These are phyloP conservation scores for Caranx ignobilis DNA, from an alignment of 2,113 vertebrate species.

Conservation along the genomic window DNA sequence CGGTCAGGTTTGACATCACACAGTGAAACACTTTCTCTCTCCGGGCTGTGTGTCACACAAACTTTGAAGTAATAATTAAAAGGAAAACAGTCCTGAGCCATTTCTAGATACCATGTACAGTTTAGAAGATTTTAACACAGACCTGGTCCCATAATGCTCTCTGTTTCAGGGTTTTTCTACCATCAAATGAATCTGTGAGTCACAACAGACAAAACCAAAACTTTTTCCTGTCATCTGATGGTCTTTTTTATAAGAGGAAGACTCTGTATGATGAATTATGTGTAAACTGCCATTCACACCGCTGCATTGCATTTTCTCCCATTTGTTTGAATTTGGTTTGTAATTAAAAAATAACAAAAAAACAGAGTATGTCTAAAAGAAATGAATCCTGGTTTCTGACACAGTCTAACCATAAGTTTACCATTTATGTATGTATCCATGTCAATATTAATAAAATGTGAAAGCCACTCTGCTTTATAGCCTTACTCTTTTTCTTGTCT, in stretches of 20 bases:
- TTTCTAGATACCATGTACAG: conserved; percentile 58
- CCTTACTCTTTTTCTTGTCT: neutral
- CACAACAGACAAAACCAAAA: conserved; percentile 57
- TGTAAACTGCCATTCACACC: conserved; percentile 34
- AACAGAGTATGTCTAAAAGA: conserved; percentile 7
- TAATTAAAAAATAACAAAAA: conserved; percentile 11
- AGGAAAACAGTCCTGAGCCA: conserved; percentile 28
- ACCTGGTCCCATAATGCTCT: conserved; percentile 2
- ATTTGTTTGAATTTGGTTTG: conserved; percentile 37
- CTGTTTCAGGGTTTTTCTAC: conserved; percentile 46
- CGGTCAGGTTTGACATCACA: conserved; percentile 44
- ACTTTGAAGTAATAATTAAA: conserved; percentile 9
- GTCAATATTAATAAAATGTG: conserved; percentile 75
- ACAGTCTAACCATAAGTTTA: conserved; percentile 22
- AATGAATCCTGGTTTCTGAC: conserved; percentile 38
- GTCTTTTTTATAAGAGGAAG: conserved; percentile 45
- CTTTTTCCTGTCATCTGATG: conserved; percentile 40
- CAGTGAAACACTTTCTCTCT: conserved; percentile 38
- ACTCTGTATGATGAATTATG: conserved; percentile 31
- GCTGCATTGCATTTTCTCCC: conserved; percentile 19
- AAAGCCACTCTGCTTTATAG: conserved; percentile 49
- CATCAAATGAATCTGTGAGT: conserved; percentile 36
- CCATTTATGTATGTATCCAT: conserved; percentile 68
- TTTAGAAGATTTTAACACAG: conserved; percentile 34
- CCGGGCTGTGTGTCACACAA: neutral